Conservation (phyloP, 2,888 invertebrate genomes). For the Oxycera nigricornis region DNA sequence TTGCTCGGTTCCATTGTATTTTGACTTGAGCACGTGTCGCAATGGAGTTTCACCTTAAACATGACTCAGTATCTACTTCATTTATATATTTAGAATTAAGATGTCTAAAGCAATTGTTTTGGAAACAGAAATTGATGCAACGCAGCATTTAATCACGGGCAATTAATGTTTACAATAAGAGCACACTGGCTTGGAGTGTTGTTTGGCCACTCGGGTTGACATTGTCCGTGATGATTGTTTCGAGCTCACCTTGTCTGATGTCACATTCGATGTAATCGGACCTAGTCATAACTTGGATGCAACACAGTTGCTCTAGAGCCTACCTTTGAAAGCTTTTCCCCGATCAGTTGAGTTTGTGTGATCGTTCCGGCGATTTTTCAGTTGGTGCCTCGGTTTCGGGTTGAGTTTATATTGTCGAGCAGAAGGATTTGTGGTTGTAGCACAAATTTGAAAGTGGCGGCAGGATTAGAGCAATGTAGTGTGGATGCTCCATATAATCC, state of each 20-base stretch:
- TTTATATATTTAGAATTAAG: background rate
- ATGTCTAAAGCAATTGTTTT: constrained; percentile 16
- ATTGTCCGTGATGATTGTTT: constrained; percentile 43
- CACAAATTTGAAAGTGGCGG: background rate
- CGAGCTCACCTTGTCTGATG: constrained; percentile 31
- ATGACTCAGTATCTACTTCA: background rate
- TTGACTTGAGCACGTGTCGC: background rate
- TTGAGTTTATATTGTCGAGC: background rate
- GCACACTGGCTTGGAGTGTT: constrained; percentile 13
- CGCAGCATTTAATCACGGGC: constrained; percentile 33
- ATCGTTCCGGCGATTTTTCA: background rate
- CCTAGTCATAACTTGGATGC: constrained; percentile 9
- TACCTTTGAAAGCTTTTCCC: background rate
- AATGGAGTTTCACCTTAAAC: background rate
- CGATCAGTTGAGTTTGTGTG: background rate
- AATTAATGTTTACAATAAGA: constrained; percentile 14
- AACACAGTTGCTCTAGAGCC: constrained; percentile 4
- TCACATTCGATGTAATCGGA: constrained; percentile 6
- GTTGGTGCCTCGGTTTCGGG: background rate
- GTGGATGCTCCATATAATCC: background rate
- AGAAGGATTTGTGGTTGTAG: background rate
- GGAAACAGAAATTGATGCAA: constrained; percentile 26
- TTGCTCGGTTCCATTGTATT: background rate
- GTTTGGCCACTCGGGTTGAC: constrained; percentile 34
- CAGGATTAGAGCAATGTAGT: background rate